Base-by-base conservation (phyloP, 2,113 vertebrate species). In the Passer montanus region DNA sequence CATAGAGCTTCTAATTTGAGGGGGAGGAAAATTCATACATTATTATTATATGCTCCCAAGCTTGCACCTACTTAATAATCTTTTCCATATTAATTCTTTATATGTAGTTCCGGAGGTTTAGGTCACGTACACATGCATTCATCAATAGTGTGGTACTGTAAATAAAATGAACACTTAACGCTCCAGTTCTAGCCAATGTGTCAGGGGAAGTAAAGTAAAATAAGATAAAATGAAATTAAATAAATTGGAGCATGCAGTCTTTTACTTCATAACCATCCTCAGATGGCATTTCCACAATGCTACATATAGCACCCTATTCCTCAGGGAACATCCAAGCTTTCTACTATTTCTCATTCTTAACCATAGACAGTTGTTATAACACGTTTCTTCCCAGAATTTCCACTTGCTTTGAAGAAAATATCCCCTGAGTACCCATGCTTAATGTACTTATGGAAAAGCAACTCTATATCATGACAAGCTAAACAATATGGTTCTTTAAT, bases 351-450 rank as follows among this genome's bases (percentile, higher is more conserved):
- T 95, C 85, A 58, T 94, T 96, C 64, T 90, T 95, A 97, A 87
- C 76, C 67, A 72, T 59, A 96, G 73, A 58, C 39, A 84, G 62
- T 89, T 92, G 59, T 87, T 88, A 79, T 55, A 92, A 64, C 21
- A 63, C 4, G 1, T 96, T 93, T 97, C 44, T 98, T 98, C 96
- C 64, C 95, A 97, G 98, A 98, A 97, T 98, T 98, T 98, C 98
- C 96, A 95, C 84, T 98, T 97, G 96, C 97, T 98, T 98, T 98
- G 98, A 99, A 98, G 97, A 98, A 97, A 97, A 96, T 92, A 97
- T 98, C 98, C 97, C 96, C 97, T 94, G 97, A 96, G 98, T 97
- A 97, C 96, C 97, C 97, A 97, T 95, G 97, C 95, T 98, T 97
- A 98, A 98, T 98, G 97, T 98, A 98, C 98, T 97, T 95, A 96